These are phyloP conservation scores for Busseola fusca DNA, from an alignment of 2,888 invertebrate species.

Conservation along the genomic window DNA sequence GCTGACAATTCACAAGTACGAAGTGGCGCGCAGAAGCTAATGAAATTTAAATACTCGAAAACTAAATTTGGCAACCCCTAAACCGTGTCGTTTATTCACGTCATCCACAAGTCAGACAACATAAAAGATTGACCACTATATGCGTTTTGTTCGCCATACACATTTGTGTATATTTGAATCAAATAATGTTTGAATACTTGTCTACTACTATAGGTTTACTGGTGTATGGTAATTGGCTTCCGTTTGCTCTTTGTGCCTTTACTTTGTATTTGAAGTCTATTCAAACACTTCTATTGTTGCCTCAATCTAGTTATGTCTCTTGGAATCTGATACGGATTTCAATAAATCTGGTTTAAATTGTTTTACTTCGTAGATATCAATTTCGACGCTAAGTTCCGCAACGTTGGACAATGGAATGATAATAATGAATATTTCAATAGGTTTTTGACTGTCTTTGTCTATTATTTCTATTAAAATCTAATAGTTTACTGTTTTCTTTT, in stretches of 20 bases:
- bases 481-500: constrained; percentile 26
- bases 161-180: constrained; percentile 36
- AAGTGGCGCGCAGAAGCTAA: too few relatives aligned
- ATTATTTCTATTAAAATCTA: constrained; percentile 5
- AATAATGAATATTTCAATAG: constrained; percentile 1
- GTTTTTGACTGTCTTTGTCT: background rate
- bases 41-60: background rate
- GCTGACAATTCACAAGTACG: too few relatives aligned
- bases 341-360: constrained; percentile 9
- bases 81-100: background rate
- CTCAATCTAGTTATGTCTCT: constrained; percentile 13
- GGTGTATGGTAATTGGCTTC: constrained; percentile 41
- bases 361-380: background rate
- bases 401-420: constrained; percentile 4
- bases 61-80: constrained; percentile 13
- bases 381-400: constrained; percentile 1
- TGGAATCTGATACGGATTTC: constrained; percentile 27
- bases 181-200: constrained; percentile 15
- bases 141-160: constrained; percentile 15
- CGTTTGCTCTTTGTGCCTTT: constrained; percentile 34
- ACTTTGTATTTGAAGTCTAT: constrained; percentile 26
- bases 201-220: constrained; percentile 11
- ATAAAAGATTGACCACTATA: constrained; percentile 21
- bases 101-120: constrained; percentile 13
- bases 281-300: constrained; percentile 39